phyloP scores from a whole-genome alignment of 2,113 vertebrate genomes.

The Gadus chalcogrammus region DNA sequence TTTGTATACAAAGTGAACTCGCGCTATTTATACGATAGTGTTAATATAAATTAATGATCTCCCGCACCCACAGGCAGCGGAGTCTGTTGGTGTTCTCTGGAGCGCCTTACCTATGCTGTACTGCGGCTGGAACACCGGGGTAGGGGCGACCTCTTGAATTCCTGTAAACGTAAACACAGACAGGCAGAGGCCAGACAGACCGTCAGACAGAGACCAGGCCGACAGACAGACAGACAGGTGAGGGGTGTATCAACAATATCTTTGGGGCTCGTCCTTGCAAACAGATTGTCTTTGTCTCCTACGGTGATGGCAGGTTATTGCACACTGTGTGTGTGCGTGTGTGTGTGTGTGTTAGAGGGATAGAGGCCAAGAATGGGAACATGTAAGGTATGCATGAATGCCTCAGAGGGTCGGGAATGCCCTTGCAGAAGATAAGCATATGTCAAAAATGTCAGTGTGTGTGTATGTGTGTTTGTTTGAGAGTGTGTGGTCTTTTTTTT shows the following conservation, averaged over 20 bases:
- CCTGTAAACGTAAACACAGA: conserved; percentile 59
- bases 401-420: conserved; percentile 41
- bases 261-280: conserved; percentile 31
- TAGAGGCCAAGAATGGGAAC: conserved; percentile 28
- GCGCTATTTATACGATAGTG: too few species aligned
- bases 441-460: conserved; percentile 38
- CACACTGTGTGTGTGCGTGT: conserved; percentile 8
- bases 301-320: conserved; percentile 28
- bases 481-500: conserved; percentile 58
- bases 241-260: neutral
- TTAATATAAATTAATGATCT: too few species aligned
- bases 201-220: conserved; percentile 14
- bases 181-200: conserved; percentile 18
- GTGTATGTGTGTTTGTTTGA: conserved; percentile 32
- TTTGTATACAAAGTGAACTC: too few species aligned
- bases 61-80: too few species aligned
- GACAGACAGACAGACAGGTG: conserved; percentile 8
- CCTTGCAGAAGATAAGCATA: conserved; percentile 47
- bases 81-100: too few species aligned
- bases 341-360: conserved; percentile 4
- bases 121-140: conserved; percentile 71
- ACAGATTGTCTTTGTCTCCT: conserved; percentile 25
- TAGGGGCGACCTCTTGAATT: conserved; percentile 68
- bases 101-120: conserved; percentile 69
- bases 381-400: conserved; percentile 37